A percentile compares a stretch with the other conserved stretches of the same genome.
Conservation (phyloP, 2,797 vertebrate genomes). For the Chromis chromis region DNA sequence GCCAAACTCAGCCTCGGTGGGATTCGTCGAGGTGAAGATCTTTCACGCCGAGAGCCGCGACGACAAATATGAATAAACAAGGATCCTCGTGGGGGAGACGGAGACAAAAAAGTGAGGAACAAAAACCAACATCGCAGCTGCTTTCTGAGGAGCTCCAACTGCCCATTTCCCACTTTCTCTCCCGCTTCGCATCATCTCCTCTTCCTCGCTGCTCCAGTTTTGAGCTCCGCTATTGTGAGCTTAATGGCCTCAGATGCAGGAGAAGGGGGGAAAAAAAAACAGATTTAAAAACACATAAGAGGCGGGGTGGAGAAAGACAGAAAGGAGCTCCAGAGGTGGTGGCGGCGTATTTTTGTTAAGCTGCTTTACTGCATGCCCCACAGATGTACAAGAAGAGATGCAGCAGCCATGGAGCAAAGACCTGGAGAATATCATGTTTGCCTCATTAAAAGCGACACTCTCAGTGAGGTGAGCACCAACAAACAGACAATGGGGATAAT, state of each 20-base stretch:
- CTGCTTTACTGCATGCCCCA: constrained; percentile 52
- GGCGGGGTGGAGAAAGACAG: constrained; percentile 3
- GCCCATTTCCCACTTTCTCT: constrained; percentile 13
- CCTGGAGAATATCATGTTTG: constrained; percentile 54
- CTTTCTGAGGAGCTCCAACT: constrained; percentile 19
- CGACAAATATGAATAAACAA: constrained; percentile 31
- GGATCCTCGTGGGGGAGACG: constrained; percentile 14
- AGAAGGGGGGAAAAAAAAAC: constrained; percentile 40
- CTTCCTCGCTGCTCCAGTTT: constrained; percentile 28
- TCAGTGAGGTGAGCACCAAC: constrained; percentile 54
- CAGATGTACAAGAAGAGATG: constrained; percentile 51
- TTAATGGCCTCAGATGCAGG: constrained; percentile 56
- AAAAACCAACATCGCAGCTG: constrained; percentile 32
- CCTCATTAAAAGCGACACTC: constrained; percentile 69
- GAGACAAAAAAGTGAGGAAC: not conserved
- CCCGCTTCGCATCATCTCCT: constrained; percentile 36
- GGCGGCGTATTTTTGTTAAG: constrained; percentile 45
- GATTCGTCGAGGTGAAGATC: constrained; percentile 15
- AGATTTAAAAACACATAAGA: constrained; percentile 52
- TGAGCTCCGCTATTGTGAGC: constrained; percentile 17
- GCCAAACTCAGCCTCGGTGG: not conserved
- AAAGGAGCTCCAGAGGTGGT: constrained; percentile 31
- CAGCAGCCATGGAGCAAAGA: constrained; percentile 39
- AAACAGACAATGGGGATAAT: constrained; percentile 67
- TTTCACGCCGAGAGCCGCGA: constrained; percentile 14